Evolutionary conservation across 2,797 vertebrate genomes (phyloP), one percentile per base, ranked within the genome.

Genomic region (Lates japonicus): DNA sequence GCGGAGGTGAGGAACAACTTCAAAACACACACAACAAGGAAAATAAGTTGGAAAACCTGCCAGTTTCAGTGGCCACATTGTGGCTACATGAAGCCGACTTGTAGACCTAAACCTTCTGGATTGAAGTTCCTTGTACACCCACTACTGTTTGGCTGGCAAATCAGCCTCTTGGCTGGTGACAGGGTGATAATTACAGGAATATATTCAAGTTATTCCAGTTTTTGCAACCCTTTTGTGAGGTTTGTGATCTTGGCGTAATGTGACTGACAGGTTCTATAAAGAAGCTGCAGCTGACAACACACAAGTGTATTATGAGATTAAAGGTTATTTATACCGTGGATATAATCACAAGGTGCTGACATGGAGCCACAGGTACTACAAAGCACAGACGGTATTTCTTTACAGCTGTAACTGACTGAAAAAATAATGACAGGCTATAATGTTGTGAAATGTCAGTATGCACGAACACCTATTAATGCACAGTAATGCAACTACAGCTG

Each of bases 271-370:
- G 49, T 72, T 77, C 57, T 77, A 86, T 82, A 89, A 90, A 90
- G 84, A 82, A 88, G 70, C 83, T 72, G 66, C 78, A 84, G 81
- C 89, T 89, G 80, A 90, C 87, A 87, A 90, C 91, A 90, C 87
- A 86, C 80, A 78, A 90, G 84, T 88, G 90, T 90, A 94, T 94
- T 93, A 95, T 93, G 84, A 93, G 95, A 94, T 96, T 95, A 94
- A 92, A 91, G 87, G 88, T 93, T 95, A 94, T 95, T 95, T 95
- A 94, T 95, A 95, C 82, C 90, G 64, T 87, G 89, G 90, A 92
- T 93, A 92, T 95, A 91, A 93, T 94, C 83, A 86, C 90, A 81
- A 79, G 85, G 87, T 87, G 90, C 78, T 87, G 74, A 93, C 89
- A 89, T 90, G 76, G 84, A 88, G 70, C 78, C 82, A 81, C 73